phyloP scores from a whole-genome alignment of 2,797 vertebrate genomes.

The Peromyscus nudipes region DNA sequence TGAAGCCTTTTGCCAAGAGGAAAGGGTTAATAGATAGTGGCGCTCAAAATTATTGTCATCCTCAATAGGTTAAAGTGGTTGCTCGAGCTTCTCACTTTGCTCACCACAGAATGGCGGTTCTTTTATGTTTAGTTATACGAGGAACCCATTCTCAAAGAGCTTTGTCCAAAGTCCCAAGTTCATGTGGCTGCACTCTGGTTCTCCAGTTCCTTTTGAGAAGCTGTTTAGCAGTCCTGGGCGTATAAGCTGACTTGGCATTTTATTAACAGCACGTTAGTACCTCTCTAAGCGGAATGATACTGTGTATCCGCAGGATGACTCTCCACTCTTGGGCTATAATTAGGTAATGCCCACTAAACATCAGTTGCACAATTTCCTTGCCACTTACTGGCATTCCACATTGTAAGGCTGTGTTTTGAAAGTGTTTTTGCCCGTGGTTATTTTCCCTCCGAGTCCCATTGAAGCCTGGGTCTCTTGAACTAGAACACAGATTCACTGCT shows the following conservation, averaged over 20 bases:
- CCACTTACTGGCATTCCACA: slow-evolving; percentile 80
- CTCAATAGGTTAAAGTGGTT: not conserved
- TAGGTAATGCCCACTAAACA: slow-evolving; percentile 83
- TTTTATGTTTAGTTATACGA: not conserved
- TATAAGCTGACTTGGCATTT: slow-evolving; percentile 9
- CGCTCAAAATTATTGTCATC: not conserved
- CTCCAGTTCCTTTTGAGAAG: not conserved
- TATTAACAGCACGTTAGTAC: slow-evolving; percentile 55
- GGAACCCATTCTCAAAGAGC: not conserved
- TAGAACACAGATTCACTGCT: not conserved
- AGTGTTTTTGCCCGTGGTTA: slow-evolving; percentile 49
- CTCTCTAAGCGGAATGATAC: slow-evolving; percentile 65
- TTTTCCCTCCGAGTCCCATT: not conserved
- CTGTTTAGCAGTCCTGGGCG: slow-evolving; percentile 24
- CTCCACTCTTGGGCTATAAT: slow-evolving; percentile 70
- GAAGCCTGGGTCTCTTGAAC: slow-evolving; percentile 5
- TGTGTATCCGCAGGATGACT: slow-evolving; percentile 66
- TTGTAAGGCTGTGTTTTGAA: slow-evolving; percentile 67
- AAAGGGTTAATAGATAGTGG: not conserved
- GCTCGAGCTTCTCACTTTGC: not conserved
- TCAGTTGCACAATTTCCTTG: slow-evolving; percentile 79
- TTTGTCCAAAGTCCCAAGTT: slow-evolving; percentile 1
- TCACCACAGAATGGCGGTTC: not conserved
- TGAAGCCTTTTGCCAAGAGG: not conserved
- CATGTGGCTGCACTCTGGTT: not conserved